Conservation (phyloP, 2,888 invertebrate genomes). For the Psylliodes chrysocephalus region DNA sequence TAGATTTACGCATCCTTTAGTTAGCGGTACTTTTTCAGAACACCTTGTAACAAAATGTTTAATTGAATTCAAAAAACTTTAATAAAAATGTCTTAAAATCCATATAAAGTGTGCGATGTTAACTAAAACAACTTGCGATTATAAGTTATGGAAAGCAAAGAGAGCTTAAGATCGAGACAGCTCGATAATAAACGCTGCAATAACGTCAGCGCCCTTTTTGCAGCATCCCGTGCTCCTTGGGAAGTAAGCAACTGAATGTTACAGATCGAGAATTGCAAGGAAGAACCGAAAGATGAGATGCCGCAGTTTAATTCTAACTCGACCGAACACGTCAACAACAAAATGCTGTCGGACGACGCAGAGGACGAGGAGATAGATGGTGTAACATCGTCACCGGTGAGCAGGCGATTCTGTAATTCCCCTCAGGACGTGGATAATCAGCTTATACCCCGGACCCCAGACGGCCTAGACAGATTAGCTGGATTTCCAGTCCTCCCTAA, state of each 20-base stretch:
- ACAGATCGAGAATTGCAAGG: constrained; percentile 57
- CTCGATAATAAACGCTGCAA: constrained; percentile 22
- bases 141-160: neutral
- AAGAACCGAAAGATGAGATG: constrained; percentile 60
- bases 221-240: constrained; percentile 31
- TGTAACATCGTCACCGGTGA: constrained; percentile 42
- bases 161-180: constrained; percentile 5
- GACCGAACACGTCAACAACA: constrained; percentile 68
- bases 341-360: constrained; percentile 67
- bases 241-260: constrained; percentile 46
- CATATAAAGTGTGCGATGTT: no score
- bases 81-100: no score
- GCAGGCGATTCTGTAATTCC: constrained; percentile 56
- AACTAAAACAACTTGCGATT: no score
- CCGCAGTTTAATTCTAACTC: constrained; percentile 58
- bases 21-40: no score
- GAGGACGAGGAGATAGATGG: constrained; percentile 64
- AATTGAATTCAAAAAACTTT: no score
- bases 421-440: constrained; percentile 57
- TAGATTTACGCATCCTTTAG: no score
- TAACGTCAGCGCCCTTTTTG: constrained; percentile 30
- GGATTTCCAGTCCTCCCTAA: constrained; percentile 85
- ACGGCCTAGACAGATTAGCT: constrained; percentile 62
- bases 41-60: no score
- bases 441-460: constrained; percentile 56